Evolutionary conservation across 2,888 invertebrate species (phyloP).

Genomic region (Hirudinaria manillensis): DNA sequence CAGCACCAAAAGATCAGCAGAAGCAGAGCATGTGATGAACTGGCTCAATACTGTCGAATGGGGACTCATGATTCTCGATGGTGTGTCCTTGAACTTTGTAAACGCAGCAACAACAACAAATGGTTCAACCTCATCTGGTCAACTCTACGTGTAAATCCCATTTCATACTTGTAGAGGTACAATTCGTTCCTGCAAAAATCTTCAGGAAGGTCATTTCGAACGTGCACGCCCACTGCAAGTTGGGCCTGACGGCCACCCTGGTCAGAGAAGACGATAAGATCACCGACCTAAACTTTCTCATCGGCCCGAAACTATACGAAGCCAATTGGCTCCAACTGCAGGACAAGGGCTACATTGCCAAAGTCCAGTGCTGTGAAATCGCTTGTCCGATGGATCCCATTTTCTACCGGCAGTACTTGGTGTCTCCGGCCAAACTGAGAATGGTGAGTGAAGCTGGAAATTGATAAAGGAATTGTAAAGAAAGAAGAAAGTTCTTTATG

Average conservation of each 20-base stretch:
- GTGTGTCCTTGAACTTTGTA: slow-evolving; percentile 43
- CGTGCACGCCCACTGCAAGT: slow-evolving; percentile 94
- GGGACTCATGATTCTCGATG: slow-evolving; percentile 92
- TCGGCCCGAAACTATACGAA: slow-evolving; percentile 89
- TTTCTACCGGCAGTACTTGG: slow-evolving; percentile 92
- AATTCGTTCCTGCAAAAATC: slow-evolving; percentile 99
- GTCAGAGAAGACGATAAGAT: slow-evolving; percentile 99
- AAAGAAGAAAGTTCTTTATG: no score
- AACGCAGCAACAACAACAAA: no score
- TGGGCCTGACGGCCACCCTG: slow-evolving; percentile 93
- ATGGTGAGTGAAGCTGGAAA: slow-evolving; percentile 63
- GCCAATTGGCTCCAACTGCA: slow-evolving; percentile 99
- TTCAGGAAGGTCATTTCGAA: slow-evolving; percentile 92
- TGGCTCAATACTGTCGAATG: slow-evolving; percentile 98
- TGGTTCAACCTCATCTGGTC: no score
- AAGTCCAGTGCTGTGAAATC: slow-evolving; percentile 97
- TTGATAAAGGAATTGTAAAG: no score
- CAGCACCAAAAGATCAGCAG: slow-evolving; percentile 92
- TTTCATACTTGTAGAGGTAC: slow-evolving; percentile 70
- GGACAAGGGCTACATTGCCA: slow-evolving; percentile 86
- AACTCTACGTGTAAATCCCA: no score
- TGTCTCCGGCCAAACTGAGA: slow-evolving; percentile 80
- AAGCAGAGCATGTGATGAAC: slow-evolving; percentile 95
- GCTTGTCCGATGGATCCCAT: slow-evolving; percentile 99
- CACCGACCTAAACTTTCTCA: slow-evolving; percentile 95